Percentiles rank a stretch among this genome's conserved stretches.
Evolutionary conservation across 2,888 invertebrate species (phyloP).

Genomic region (Leucozona laternaria): DNA sequence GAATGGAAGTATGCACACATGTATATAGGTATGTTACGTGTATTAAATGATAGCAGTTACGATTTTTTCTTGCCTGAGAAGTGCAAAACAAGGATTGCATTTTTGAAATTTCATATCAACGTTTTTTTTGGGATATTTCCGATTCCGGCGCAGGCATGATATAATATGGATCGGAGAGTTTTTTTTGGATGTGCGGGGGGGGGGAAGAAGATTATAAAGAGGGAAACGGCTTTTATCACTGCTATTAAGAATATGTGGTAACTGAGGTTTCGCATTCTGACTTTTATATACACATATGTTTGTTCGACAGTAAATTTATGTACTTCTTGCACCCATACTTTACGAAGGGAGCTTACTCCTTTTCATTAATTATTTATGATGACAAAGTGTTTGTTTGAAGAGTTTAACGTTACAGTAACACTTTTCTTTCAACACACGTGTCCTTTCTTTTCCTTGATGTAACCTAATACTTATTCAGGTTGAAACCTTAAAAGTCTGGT

Average conservation of each 20-base stretch:
- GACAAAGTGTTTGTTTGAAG: conserved; percentile 14
- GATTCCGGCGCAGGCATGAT: not conserved
- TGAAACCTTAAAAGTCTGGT: conserved; percentile 43
- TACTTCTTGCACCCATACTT: not conserved
- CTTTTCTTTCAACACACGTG: conserved; percentile 16
- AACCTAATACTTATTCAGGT: conserved; percentile 41
- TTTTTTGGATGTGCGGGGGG: not conserved
- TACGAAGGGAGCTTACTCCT: conserved; percentile 16
- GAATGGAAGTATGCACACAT: not conserved
- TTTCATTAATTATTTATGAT: conserved; percentile 48
- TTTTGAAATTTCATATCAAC: conserved; percentile 1
- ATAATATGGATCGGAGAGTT: not conserved
- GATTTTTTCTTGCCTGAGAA: not conserved
- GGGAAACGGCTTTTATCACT: conserved; percentile 4
- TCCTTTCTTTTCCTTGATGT: conserved; percentile 26
- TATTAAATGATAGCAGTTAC: not conserved
- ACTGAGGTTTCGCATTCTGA: conserved; percentile 7
- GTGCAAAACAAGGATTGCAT: conserved; percentile 21
- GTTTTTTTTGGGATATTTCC: conserved; percentile 3
- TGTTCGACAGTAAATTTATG: conserved; percentile 19
- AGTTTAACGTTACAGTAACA: conserved; percentile 37
- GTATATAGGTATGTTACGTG: too few species aligned
- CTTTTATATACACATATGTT: not conserved
- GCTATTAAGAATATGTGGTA: conserved; percentile 8
- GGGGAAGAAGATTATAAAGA: not conserved